Base-by-base conservation (phyloP, 2,113 vertebrate genomes). In the Clarias macrocephalus region DNA sequence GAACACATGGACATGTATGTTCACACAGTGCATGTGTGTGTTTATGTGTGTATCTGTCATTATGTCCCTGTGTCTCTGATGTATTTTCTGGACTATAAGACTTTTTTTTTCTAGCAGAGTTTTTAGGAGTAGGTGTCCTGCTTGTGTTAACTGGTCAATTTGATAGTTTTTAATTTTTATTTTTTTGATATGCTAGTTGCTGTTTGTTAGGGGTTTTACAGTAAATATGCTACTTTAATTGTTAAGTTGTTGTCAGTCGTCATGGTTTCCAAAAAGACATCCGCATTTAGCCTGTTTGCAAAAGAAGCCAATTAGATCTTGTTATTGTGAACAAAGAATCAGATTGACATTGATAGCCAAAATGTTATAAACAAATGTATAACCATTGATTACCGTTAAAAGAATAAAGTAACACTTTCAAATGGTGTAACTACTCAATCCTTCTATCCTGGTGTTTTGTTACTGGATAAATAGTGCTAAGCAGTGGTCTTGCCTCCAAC, bases 11-110 rank as follows among this genome's bases (percentile, higher is more conserved):
- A 56, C 62, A 52, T 28, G 33, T 18, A 81, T 23, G 87, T 88
- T 88, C 72, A 87, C 70, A 70, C 88, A 57, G 83, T 42, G 89
- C 91, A 88, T 57, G 68, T 77, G 89, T 89, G 54, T 88, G 18
- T 79, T 37, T 88, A 76, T 87, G 86, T 89, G 62, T 59, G 66
- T 88, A 76, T 59, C 76, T 88, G 72, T 91, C 60, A 52, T 75
- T 62, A 19, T 81, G 33, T 56, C 81, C 80, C 37, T 25, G 42
- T 80, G 25, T 81, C 18, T 28, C 82, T n/a, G 63, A 11, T 76
- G 72, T 54, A 75, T 76, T 81, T 81, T 62, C 79, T 81, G 79
- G 79, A 80, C 79, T 80, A 33, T 60, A 81, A 81, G 57, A 15
- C 21, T 15, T 3, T 28, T 54, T 12, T 21, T 25, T n/a, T 3